Conservation (phyloP, 2,113 vertebrate species). For the Gambusia holbrooki region DNA sequence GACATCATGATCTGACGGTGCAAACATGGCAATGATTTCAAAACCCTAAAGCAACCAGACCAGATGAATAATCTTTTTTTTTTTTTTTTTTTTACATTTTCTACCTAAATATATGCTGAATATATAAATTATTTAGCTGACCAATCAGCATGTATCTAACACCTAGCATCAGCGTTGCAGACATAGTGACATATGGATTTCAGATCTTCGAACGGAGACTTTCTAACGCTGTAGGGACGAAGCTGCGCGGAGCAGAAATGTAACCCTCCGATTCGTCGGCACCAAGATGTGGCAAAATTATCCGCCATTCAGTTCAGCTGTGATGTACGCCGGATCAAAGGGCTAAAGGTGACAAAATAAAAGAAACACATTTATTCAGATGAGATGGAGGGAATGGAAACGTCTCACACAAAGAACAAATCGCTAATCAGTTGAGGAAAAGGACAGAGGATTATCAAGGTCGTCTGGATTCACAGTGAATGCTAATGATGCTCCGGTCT, state of each 20-base stretch:
- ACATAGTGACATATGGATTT: conserved; percentile 5
- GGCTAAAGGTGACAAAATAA: neutral
- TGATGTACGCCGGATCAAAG: no score
- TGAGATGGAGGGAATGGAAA: neutral
- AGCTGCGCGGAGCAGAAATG: conserved; percentile 4
- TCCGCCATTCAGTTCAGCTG: neutral
- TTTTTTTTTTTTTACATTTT: no score
- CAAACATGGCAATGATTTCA: no score
- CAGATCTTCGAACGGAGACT: neutral
- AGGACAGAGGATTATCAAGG: neutral
- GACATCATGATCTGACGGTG: no score
- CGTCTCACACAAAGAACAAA: neutral
- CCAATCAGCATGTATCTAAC: neutral
- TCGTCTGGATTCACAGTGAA: neutral
- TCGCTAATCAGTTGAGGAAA: neutral
- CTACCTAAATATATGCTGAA: no score
- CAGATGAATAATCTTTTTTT: no score
- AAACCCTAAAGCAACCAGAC: no score
- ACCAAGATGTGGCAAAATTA: neutral
- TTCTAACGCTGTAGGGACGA: neutral
- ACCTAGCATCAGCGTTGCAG: neutral
- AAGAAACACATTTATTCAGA: neutral
- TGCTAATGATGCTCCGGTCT: neutral
- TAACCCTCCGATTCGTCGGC: conserved; percentile 1
- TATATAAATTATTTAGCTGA: neutral